Percentiles rank a stretch among this genome's conserved stretches.
These are phyloP conservation scores for Rhagoletis zephyria DNA, from an alignment of 1,140 invertebrate genomes.

Conservation along the genomic window DNA sequence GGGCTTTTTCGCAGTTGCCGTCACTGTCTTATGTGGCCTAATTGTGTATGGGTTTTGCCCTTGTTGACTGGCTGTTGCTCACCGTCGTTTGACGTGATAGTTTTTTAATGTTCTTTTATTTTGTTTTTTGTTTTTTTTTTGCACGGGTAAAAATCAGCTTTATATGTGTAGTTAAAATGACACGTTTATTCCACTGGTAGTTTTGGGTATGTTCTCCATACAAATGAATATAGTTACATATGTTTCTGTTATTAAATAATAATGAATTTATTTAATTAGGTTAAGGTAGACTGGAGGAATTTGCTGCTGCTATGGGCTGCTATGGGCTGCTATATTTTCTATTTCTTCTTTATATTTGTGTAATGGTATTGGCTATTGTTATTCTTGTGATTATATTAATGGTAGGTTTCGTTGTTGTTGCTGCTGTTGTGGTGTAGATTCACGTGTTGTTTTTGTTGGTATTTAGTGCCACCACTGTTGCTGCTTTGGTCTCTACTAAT, in stretches of 20 bases:
- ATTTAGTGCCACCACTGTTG: constrained; percentile 21
- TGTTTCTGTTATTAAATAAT: constrained; percentile 71
- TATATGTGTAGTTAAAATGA: constrained; percentile 25
- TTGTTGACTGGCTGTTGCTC: constrained; percentile 59
- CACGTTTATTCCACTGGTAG: neutral
- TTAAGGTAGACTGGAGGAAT: constrained; percentile 70
- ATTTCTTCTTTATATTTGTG: constrained; percentile 25
- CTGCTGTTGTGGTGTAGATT: neutral
- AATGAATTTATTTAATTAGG: constrained; percentile 67
- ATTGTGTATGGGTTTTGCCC: constrained; percentile 58
- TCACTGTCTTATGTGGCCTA: constrained; percentile 42
- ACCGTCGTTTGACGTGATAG: constrained; percentile 37
- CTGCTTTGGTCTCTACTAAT: neutral
- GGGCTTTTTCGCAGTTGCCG: constrained; percentile 29
- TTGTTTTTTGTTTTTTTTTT: neutral
- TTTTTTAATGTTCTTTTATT: constrained; percentile 27
- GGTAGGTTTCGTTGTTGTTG: constrained; percentile 29
- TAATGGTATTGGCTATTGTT: constrained; percentile 34
- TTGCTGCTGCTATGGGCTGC: neutral
- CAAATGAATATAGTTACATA: constrained; percentile 35
- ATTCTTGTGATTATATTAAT: constrained; percentile 48
- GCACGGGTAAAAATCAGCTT: neutral
- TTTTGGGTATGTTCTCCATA: neutral
- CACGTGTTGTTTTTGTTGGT: neutral
- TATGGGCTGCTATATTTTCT: constrained; percentile 18